Conservation (phyloP, 2,888 invertebrate species). For the Dorcus parallelipipedus region DNA sequence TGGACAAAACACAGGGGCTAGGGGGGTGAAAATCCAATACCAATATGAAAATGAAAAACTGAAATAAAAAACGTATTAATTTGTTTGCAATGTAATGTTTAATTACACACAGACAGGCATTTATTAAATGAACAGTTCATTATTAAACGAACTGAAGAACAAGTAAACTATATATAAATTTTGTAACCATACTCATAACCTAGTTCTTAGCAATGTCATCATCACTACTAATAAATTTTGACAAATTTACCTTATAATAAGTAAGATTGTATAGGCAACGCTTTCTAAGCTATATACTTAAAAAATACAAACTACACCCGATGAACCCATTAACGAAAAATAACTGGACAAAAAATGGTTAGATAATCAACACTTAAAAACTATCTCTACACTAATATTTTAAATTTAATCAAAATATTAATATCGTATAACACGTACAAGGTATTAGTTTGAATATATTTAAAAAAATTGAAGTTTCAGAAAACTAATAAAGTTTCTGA, state of each 20-base stretch:
- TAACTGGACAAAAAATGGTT: slow-evolving; percentile 3
- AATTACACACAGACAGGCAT: slow-evolving; percentile 4
- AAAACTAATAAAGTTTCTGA: too few relatives aligned
- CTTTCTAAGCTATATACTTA: slow-evolving; percentile 12
- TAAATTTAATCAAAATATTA: not conserved
- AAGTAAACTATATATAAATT: slow-evolving; percentile 13
- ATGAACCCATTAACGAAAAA: not conserved
- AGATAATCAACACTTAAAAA: slow-evolving; percentile 24
- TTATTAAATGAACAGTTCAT: not conserved
- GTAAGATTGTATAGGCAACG: slow-evolving; percentile 11
- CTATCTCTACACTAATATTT: slow-evolving; percentile 17
- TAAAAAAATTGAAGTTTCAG: too few relatives aligned
- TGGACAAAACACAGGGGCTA: slow-evolving; percentile 5
- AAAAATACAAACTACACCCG: slow-evolving; percentile 9
- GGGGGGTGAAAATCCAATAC: slow-evolving; percentile 11
- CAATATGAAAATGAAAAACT: slow-evolving; percentile 17
- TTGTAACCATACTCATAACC: slow-evolving; percentile 20
- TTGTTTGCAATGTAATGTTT: slow-evolving; percentile 21
- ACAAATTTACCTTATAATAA: too few relatives aligned
- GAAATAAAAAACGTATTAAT: slow-evolving; percentile 17
- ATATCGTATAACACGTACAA: not conserved
- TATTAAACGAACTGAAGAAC: slow-evolving; percentile 15
- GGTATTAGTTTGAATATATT: slow-evolving; percentile 2
- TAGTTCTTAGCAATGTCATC: slow-evolving; percentile 25
- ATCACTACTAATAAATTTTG: slow-evolving; percentile 3